A percentile compares a stretch with the other conserved stretches of the same genome.
These are phyloP conservation scores for Megalonaias nervosa DNA, from an alignment of 1,140 invertebrate species.

Conservation along the genomic window DNA sequence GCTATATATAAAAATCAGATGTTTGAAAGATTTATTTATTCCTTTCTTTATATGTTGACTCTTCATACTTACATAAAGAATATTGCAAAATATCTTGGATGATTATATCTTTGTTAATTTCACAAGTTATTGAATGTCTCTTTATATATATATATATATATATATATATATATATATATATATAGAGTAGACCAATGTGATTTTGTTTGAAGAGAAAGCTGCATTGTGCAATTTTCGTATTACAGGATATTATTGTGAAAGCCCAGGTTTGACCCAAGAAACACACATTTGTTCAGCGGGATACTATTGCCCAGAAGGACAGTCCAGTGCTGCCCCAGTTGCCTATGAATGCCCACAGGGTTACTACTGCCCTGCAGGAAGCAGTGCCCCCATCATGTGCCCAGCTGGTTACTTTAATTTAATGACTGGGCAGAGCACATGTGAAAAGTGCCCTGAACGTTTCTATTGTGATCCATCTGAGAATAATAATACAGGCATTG, in stretches of 20 bases:
- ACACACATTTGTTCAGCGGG: slow-evolving; percentile 56
- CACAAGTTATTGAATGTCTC: no score
- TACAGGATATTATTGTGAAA: slow-evolving; percentile 64
- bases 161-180: no score
- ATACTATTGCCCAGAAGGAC: slow-evolving; percentile 64
- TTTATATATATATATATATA: no score
- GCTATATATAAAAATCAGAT: no score
- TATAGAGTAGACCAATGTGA: no score
- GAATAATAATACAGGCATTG: slow-evolving; percentile 57
- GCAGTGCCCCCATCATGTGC: slow-evolving; percentile 53
- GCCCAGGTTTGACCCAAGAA: slow-evolving; percentile 51
- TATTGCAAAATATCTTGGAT: no score
- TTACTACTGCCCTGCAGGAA: slow-evolving; percentile 62
- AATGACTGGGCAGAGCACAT: slow-evolving; percentile 40
- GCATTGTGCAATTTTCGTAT: slow-evolving; percentile 1
- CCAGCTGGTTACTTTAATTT: slow-evolving; percentile 53
- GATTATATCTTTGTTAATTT: no score
- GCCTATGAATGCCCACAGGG: slow-evolving; percentile 58
- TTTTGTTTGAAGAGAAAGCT: no score
- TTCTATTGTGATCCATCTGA: slow-evolving; percentile 66
- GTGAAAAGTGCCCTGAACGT: slow-evolving; percentile 49
- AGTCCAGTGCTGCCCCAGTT: slow-evolving; percentile 51
- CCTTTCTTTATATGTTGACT: no score
- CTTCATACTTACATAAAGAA: no score
- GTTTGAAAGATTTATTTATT: no score